phyloP scores from a whole-genome alignment of 2,113 vertebrate species.

The Fulmarus glacialis region DNA sequence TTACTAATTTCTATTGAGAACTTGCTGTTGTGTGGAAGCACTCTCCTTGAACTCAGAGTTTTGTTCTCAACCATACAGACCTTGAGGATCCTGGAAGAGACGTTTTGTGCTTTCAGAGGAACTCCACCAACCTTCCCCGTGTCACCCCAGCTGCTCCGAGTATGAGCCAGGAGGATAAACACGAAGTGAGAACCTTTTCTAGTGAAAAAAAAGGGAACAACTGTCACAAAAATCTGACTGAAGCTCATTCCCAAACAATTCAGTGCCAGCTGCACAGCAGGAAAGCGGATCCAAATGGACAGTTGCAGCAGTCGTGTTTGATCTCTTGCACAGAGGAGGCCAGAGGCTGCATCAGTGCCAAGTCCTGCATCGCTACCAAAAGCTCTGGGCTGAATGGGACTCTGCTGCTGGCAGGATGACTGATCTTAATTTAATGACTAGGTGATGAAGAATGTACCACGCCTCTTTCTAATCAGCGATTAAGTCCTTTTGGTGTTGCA shows the following conservation, averaged over 20 bases:
- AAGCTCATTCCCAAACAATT: constrained; percentile 23
- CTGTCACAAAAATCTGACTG: constrained; percentile 42
- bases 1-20: not conserved
- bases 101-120: not conserved
- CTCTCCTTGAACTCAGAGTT: not conserved
- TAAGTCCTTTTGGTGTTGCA: not conserved
- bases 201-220: not conserved
- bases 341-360: constrained; percentile 30
- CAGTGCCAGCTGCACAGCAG: constrained; percentile 45
- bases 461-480: not conserved
- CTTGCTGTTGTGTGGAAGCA: not conserved
- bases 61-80: not conserved
- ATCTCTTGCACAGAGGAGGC: constrained; percentile 3
- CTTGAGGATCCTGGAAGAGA: not conserved
- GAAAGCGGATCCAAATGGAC: not conserved
- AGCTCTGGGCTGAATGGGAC: not conserved
- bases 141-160: constrained; percentile 4
- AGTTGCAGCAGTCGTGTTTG: constrained; percentile 43
- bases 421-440: constrained; percentile 13
- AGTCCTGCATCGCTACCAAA: not conserved
- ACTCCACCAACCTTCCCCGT: not conserved
- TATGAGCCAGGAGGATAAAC: constrained; percentile 18
- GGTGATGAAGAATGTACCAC: not conserved
- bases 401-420: not conserved
- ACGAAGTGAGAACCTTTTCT: not conserved